These are phyloP conservation scores for Acrocephalus scirpaceus DNA, from an alignment of 2,797 vertebrate genomes.

Conservation along the genomic window DNA sequence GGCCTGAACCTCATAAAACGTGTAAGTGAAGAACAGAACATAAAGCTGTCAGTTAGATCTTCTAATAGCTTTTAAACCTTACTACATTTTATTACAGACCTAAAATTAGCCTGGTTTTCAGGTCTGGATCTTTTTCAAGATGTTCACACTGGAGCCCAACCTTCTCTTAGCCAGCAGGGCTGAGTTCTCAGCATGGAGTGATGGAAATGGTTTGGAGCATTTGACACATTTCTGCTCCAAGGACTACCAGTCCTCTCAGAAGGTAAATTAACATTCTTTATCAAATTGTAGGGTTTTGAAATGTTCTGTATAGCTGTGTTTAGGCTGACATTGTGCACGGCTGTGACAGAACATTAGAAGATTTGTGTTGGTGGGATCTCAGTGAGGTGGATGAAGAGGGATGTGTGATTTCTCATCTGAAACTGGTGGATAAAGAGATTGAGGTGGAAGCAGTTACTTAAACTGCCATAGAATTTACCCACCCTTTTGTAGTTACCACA, in stretches of 20 bases:
- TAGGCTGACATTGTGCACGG: background rate
- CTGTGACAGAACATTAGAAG: background rate
- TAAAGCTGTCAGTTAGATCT: constrained; percentile 43
- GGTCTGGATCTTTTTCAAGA: constrained; percentile 3
- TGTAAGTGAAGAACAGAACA: constrained; percentile 15
- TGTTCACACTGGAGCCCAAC: background rate
- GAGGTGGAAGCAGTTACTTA: background rate
- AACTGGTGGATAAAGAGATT: background rate
- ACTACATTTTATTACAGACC: constrained; percentile 21
- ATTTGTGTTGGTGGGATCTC: background rate
- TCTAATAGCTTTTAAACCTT: constrained; percentile 45
- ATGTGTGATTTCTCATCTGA: background rate
- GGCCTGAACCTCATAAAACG: background rate
- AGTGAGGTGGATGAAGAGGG: background rate
- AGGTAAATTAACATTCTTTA: background rate
- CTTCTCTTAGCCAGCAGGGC: background rate
- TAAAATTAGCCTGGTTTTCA: constrained; percentile 43
- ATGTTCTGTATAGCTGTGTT: background rate
- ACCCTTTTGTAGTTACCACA: background rate
- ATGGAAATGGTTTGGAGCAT: background rate
- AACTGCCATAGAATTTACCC: background rate
- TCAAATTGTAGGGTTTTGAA: background rate
- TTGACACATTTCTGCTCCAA: background rate
- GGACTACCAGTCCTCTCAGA: background rate
- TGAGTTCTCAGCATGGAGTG: background rate